Conservation (phyloP, 2,888 invertebrate genomes). For the Neria commutata region DNA sequence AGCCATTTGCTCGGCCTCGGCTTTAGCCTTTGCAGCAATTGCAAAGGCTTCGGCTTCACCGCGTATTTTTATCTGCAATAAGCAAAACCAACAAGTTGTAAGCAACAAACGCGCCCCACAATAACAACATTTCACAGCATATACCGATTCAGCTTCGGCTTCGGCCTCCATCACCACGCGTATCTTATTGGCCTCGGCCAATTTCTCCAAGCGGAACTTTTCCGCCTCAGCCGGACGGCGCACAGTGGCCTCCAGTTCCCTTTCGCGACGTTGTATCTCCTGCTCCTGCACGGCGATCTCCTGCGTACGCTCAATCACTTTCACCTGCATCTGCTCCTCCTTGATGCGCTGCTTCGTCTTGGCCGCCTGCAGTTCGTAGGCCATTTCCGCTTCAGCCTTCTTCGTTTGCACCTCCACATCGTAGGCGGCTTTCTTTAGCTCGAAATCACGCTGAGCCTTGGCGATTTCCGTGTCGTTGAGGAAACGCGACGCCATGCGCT, state of each 20-base stretch:
- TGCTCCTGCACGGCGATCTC: constrained; percentile 96
- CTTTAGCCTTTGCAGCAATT: constrained; percentile 91
- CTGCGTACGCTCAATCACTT: constrained; percentile 88
- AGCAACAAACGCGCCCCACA: background rate
- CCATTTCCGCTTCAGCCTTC: constrained; percentile 88
- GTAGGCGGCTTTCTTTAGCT: constrained; percentile 95
- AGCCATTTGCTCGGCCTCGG: constrained; percentile 96
- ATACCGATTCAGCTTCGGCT: constrained; percentile 88
- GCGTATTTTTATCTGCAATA: constrained; percentile 69
- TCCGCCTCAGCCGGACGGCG: constrained; percentile 96
- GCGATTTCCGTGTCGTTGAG: constrained; percentile 97
- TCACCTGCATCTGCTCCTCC: constrained; percentile 97
- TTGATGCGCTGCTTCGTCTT: constrained; percentile 95
- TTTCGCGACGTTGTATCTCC: constrained; percentile 90
- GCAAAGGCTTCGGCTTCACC: constrained; percentile 93
- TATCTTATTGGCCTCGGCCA: constrained; percentile 91
- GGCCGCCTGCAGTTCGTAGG: constrained; percentile 90
- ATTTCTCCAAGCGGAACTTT: constrained; percentile 85
- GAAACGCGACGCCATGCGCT: constrained; percentile 92
- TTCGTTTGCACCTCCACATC: constrained; percentile 95
- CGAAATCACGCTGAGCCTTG: constrained; percentile 94
- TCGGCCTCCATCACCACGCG: constrained; percentile 93
- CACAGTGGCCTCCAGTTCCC: constrained; percentile 90
- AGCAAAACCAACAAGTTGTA: too few species aligned
- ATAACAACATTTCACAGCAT: too few species aligned